These are phyloP conservation scores for Epistrophe grossulariae DNA, from an alignment of 2,888 invertebrate species.

Conservation along the genomic window DNA sequence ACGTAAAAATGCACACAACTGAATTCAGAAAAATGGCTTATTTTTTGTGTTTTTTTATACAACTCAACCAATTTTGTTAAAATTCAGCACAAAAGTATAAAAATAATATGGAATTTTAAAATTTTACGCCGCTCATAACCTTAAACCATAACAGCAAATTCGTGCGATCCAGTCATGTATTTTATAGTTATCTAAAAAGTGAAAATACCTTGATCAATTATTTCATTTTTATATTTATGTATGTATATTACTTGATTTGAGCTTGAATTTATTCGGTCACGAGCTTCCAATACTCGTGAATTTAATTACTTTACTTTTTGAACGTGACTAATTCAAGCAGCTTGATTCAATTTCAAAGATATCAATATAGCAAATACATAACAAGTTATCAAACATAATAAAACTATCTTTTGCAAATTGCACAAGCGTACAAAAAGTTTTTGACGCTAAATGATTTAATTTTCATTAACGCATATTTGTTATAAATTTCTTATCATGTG, in stretches of 20 bases:
- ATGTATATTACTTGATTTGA: not conserved
- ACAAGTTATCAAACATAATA: not conserved
- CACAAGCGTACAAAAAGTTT: not conserved
- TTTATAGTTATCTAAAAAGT: not conserved
- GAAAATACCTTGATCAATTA: not conserved
- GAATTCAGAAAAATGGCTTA: too few relatives aligned
- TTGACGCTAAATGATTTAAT: slow-evolving; percentile 10
- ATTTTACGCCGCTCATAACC: too few relatives aligned
- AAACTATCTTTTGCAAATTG: slow-evolving; percentile 10
- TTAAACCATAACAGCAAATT: too few relatives aligned
- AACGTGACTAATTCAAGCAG: not conserved
- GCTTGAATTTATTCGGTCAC: not conserved
- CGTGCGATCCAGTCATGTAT: too few relatives aligned
- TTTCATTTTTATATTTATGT: not conserved
- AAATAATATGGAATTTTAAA: too few relatives aligned
- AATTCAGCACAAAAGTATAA: too few relatives aligned
- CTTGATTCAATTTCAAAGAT: not conserved
- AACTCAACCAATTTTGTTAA: too few relatives aligned
- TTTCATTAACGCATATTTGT: slow-evolving; percentile 4
- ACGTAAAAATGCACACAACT: too few relatives aligned
- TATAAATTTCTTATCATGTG: slow-evolving; percentile 11
- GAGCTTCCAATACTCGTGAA: not conserved
- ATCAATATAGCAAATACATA: not conserved
- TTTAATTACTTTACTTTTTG: not conserved
- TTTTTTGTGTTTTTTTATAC: too few relatives aligned